Base-by-base conservation (phyloP, 2,113 vertebrate species). In the Xiphophorus couchianus region DNA sequence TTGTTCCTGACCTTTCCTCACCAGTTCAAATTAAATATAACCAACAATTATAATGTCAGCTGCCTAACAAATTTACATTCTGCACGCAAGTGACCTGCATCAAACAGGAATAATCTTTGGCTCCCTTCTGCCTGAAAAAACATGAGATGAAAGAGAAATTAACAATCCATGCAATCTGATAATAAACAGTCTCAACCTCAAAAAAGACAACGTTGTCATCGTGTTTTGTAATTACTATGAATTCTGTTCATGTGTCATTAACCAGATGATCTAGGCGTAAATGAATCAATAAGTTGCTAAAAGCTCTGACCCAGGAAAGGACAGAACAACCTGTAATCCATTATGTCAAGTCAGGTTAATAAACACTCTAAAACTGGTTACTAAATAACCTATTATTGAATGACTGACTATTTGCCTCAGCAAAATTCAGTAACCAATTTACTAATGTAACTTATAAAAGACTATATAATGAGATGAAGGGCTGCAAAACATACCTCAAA, bases 251-350 rank as follows among this genome's bases (percentile, higher is more conserved):
- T 54, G 51, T n/a, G 51, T 58, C 25, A 58, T 9, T n/a, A 54
- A 58, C 51, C 51, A 58, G 51, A 11, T 58, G 51, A 22, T 58
- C 10, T n/a, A 58, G 51, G 51, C 25, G 0, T 25, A 58, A 71
- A 81, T 62, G 22, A 2, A 73, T 72, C 10, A 87, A 74, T 83
- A 15, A 76, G 51, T 73, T 54, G 12, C 74, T n/a, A 9, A 63
- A n/a, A 29, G 14, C 12, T 60, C 6, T 74, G n/a, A 68, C 13
- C 51, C 3, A 0, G 35, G 0, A 13, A 25, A 10, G 5, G 1
- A n/a, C 19, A 2, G 11, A 61, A 65, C 66, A 15, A 35, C 28
- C 31, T 25, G 27, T 72, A 28, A 72, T 66, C 69, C 28, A 61
- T 76, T 54, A 27, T 11, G 1, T 54, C 10, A 78, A 33, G 58